Percentiles rank a stretch among this genome's conserved stretches.
Conservation (phyloP, 2,888 invertebrate species). For the Erannis defoliaria region DNA sequence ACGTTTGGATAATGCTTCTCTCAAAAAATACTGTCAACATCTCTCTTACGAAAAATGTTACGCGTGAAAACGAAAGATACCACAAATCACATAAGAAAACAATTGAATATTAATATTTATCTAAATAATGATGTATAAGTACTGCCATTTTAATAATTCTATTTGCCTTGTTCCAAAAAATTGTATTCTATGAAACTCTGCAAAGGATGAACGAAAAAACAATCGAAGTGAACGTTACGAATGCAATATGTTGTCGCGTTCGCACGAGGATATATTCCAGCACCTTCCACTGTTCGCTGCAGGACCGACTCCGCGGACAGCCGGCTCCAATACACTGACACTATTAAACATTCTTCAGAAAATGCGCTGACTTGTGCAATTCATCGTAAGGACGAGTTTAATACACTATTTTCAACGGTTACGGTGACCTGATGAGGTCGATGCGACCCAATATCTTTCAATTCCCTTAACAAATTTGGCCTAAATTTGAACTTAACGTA, state of each 20-base stretch:
- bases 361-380: too few relatives aligned
- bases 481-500: too few relatives aligned
- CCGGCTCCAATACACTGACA: slow-evolving; percentile 42
- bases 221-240: slow-evolving; percentile 29
- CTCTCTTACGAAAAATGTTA: not conserved
- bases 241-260: slow-evolving; percentile 50
- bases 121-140: too few relatives aligned
- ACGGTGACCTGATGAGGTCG: too few relatives aligned
- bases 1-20: too few relatives aligned
- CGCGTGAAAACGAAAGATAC: not conserved
- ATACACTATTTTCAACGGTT: too few relatives aligned
- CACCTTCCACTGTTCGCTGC: slow-evolving; percentile 63
- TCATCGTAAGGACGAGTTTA: too few relatives aligned
- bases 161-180: not conserved
- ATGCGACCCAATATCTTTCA: too few relatives aligned
- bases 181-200: not conserved
- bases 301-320: slow-evolving; percentile 52
- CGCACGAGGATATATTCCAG: slow-evolving; percentile 50
- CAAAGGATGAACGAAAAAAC: slow-evolving; percentile 38
- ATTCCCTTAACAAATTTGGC: too few relatives aligned
- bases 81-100: too few relatives aligned
- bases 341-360: slow-evolving; percentile 57
- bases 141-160: too few relatives aligned
- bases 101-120: too few relatives aligned
- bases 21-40: not conserved